A percentile compares a stretch with the other conserved stretches of the same genome.
phyloP scores from a whole-genome alignment of 2,888 invertebrate species.

The Trisateles emortualis region DNA sequence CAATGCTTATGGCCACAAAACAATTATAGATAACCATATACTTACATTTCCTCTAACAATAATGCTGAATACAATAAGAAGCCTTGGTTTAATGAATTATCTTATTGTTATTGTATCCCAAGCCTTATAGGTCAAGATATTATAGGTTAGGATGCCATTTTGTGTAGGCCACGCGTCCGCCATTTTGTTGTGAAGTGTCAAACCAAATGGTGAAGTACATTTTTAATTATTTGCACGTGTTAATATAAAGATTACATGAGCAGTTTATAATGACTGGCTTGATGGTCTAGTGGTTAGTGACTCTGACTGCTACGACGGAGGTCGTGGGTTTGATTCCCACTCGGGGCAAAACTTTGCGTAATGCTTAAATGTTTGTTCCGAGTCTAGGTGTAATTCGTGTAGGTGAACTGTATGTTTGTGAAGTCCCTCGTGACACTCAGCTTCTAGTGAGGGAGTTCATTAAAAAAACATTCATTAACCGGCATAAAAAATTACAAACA shows the following conservation, averaged over 20 bases:
- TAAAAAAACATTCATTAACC: too few species aligned
- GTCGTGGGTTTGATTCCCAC: too few species aligned
- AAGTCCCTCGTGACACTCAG: too few species aligned
- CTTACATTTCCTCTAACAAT: conserved; percentile 42
- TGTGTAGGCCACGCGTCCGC: conserved; percentile 42
- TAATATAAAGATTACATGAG: background rate
- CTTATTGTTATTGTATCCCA: conserved; percentile 73
- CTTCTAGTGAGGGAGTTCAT: too few species aligned
- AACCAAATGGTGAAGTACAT: background rate
- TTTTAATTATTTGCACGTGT: conserved; percentile 9
- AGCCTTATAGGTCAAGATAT: conserved; percentile 71
- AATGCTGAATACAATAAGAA: conserved; percentile 65
- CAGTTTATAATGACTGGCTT: background rate
- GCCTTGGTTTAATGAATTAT: conserved; percentile 78
- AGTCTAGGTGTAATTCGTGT: too few species aligned
- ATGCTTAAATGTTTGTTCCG: too few species aligned
- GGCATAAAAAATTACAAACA: too few species aligned
- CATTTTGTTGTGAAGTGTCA: conserved; percentile 46
- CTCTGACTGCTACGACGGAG: too few species aligned
- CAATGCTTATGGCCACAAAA: conserved; percentile 46
- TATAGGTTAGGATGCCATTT: conserved; percentile 59
- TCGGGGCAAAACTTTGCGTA: too few species aligned
- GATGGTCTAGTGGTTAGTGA: too few species aligned
- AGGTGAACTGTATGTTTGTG: too few species aligned
- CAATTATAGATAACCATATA: conserved; percentile 48